These are phyloP conservation scores for Melanchra persicariae DNA, from an alignment of 2,888 invertebrate species.

Conservation along the genomic window DNA sequence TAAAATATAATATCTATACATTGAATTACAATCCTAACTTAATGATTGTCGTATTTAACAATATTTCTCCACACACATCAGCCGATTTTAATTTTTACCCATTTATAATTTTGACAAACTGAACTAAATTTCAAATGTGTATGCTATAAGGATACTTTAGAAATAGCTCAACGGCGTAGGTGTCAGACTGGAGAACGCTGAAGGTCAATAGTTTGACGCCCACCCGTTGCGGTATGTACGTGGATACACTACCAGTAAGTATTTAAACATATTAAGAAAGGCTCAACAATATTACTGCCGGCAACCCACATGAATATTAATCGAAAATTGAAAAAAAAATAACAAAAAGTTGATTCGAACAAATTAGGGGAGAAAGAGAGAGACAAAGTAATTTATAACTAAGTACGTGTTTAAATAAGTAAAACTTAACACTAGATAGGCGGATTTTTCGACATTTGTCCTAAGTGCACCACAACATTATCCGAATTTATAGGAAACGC, in stretches of 20 bases:
- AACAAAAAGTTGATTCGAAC: not conserved
- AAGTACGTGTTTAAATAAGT: slow-evolving; percentile 67
- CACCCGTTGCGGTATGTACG: slow-evolving; percentile 5
- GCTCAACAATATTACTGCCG: not conserved
- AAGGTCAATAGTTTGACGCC: slow-evolving; percentile 10
- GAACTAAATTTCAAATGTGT: slow-evolving; percentile 1
- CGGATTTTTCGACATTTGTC: slow-evolving; percentile 87
- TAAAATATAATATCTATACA: slow-evolving; percentile 28
- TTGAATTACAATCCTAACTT: slow-evolving; percentile 21
- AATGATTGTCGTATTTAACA: slow-evolving; percentile 22
- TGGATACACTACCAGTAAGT: not conserved
- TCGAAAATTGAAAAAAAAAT: not conserved
- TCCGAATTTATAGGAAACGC: slow-evolving; percentile 50
- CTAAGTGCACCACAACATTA: slow-evolving; percentile 71
- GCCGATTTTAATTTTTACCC: slow-evolving; percentile 6
- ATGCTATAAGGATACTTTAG: slow-evolving; percentile 11
- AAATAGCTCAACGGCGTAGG: slow-evolving; percentile 15
- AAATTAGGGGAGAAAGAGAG: slow-evolving; percentile 48
- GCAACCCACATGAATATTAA: not conserved
- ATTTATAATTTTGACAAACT: slow-evolving; percentile 27
- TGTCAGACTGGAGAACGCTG: slow-evolving; percentile 11
- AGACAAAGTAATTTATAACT: slow-evolving; percentile 59
- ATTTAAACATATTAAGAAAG: not conserved
- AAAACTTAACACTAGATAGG: slow-evolving; percentile 83
- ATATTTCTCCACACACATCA: slow-evolving; percentile 22